phyloP scores from a whole-genome alignment of 2,113 vertebrate species.

The Noturus placidus region DNA sequence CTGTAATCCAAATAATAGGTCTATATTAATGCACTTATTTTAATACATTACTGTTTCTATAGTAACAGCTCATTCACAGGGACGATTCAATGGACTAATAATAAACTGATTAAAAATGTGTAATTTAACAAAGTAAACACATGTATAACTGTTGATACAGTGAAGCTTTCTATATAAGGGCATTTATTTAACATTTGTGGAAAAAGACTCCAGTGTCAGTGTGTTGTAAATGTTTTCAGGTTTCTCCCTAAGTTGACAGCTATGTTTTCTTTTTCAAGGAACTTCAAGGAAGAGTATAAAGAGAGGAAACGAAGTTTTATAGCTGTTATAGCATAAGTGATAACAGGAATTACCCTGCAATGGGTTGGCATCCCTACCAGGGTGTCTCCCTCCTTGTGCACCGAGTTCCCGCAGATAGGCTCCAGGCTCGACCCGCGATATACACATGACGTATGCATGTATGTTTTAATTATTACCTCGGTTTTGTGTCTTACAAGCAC shows the following conservation, averaged over 20 bases:
- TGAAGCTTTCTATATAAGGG: neutral
- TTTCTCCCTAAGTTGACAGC: neutral
- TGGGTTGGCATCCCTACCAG: no score
- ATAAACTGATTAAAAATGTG: conserved; percentile 4
- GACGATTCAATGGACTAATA: neutral
- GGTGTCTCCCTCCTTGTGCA: no score
- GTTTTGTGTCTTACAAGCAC: neutral
- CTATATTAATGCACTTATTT: conserved; percentile 1
- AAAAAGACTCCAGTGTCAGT: neutral
- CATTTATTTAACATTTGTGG: neutral
- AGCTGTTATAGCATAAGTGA: neutral
- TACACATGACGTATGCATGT: neutral
- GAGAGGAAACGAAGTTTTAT: neutral
- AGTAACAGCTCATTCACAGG: neutral
- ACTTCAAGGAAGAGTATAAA: neutral
- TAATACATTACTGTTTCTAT: neutral
- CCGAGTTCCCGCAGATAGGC: no score
- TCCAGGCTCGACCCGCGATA: no score
- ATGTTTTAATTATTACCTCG: neutral
- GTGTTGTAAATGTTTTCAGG: neutral
- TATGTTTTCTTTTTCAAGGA: neutral
- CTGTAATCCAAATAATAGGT: neutral
- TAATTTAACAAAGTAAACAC: neutral
- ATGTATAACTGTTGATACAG: neutral
- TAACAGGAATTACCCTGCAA: neutral